Evolutionary conservation across 2,113 vertebrate genomes (phyloP), one percentile per base, ranked within the genome.

Genomic region (Epinephelus cyanopodus): DNA sequence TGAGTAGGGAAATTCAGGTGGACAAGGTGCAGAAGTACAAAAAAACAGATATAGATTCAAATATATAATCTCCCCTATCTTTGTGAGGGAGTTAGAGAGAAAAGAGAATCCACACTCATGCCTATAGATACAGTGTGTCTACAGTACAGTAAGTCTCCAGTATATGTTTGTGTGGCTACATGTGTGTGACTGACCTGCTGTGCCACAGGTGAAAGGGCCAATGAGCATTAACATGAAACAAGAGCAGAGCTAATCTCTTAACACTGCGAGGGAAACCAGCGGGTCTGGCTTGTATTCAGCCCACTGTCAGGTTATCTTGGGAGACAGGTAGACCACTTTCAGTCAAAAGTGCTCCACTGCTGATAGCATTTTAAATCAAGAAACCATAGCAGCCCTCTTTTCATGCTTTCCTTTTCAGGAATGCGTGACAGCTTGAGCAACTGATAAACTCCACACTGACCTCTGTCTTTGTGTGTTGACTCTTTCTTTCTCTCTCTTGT

Each of bases 281-380:
- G 27, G 65, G 53, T 53, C 27, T 69, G 52, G 52, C 74, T 61
- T 37, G 14, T 33, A 50, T 64, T 74, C 60, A 74, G 75, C 11
- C 42, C 66, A 52, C 52, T 15, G 3, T 74, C 69, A 65, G 71
- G 47, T 79, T 89, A 88, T 86, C 79, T 74, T n/a, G 13, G 27
- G 48, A 68, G 61, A 71, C 72, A 84, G 87, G 60, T 74, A 62
- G 53, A 65, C 72, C n/a, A 47, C 64, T 78, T 65, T 23, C 74
- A 74, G 54, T 72, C 65, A 62, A 47, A 69, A 72, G 78, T 53
- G 60, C 68, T 23, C 19, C 13, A 33, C 53, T 52, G 76, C 84
- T 79, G 64, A 76, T 79, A 62, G 42, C 19, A 69, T 81, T 80
- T 69, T 74, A 65, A 84, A 82, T 80, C 29, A 73, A 23, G 39